phyloP scores from a whole-genome alignment of 1,140 invertebrate genomes.

The Dufourea novaeangliae region DNA sequence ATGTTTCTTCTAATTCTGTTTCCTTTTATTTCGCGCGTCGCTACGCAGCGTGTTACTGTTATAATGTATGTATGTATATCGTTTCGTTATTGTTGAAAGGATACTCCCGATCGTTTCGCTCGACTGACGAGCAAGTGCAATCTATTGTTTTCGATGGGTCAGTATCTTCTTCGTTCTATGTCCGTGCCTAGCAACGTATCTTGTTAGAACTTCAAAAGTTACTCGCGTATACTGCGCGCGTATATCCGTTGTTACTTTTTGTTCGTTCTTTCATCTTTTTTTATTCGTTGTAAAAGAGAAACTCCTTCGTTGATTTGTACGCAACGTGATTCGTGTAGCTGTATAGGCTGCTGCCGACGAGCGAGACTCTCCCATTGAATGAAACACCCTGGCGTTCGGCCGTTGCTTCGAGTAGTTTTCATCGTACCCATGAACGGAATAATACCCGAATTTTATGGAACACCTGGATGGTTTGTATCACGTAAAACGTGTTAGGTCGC shows the following conservation, averaged over 20 bases:
- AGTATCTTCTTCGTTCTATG: background rate
- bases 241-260: conserved; percentile 29
- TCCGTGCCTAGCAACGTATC: background rate
- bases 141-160: conserved; percentile 32
- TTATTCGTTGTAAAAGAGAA: conserved; percentile 2
- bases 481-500: no score
- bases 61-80: no score
- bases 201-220: conserved; percentile 17
- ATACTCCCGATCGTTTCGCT: conserved; percentile 15
- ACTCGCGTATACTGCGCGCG: background rate
- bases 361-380: background rate
- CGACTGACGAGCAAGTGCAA: conserved; percentile 20
- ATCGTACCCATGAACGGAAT: background rate
- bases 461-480: no score
- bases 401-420: conserved; percentile 2
- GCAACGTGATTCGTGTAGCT: background rate
- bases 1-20: no score
- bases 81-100: conserved; percentile 42
- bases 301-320: conserved; percentile 12
- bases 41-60: conserved; percentile 11
- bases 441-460: conserved; percentile 25
- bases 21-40: background rate
- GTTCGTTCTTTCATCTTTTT: background rate
- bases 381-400: background rate
- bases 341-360: background rate